phyloP scores from a whole-genome alignment of 2,113 vertebrate species.

The Ranitomeya imitator region DNA sequence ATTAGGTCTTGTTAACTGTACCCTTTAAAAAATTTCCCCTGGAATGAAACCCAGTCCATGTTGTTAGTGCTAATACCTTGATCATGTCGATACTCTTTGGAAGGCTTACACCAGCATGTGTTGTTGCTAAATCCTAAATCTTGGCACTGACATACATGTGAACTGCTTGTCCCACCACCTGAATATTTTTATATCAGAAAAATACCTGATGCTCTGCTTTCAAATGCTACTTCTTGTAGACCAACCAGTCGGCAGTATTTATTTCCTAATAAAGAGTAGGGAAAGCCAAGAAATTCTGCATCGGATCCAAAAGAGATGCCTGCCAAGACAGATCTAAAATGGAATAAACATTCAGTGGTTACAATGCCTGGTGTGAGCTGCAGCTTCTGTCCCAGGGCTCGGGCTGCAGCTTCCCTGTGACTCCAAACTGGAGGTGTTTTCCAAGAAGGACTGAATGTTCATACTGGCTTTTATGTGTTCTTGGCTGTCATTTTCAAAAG shows the following conservation, averaged over 20 bases:
- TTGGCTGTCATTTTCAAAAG: constrained; percentile 46
- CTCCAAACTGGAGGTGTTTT: constrained; percentile 49
- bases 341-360: constrained; percentile 49
- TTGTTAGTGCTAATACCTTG: constrained; percentile 14
- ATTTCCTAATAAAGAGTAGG: constrained; percentile 50
- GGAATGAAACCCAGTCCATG: neutral
- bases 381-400: constrained; percentile 34
- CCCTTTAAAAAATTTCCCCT: constrained; percentile 28
- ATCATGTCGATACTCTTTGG: constrained; percentile 35
- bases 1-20: neutral
- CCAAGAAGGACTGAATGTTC: constrained; percentile 53
- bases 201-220: constrained; percentile 51
- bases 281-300: constrained; percentile 36
- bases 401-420: constrained; percentile 30
- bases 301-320: constrained; percentile 37
- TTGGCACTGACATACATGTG: neutral
- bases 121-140: constrained; percentile 15
- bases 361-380: constrained; percentile 33
- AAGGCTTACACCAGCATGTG: neutral
- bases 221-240: constrained; percentile 31
- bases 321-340: constrained; percentile 55
- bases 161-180: constrained; percentile 11
- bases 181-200: constrained; percentile 26
- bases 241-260: constrained; percentile 51
- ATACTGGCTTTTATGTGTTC: constrained; percentile 44